Evolutionary conservation across 2,888 invertebrate genomes (phyloP), one percentile per base, ranked within the genome.

Genomic region (Melinaea marsaeus): DNA sequence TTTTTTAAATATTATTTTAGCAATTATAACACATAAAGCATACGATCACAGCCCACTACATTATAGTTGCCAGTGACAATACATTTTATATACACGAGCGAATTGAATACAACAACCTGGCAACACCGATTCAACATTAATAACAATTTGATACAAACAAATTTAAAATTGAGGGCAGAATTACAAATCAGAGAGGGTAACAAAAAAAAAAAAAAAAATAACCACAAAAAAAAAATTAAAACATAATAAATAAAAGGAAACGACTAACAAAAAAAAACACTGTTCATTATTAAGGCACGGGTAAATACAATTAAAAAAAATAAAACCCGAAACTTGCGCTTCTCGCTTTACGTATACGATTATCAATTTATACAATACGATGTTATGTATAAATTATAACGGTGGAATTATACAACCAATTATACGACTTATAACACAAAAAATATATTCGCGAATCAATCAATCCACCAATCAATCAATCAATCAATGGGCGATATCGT

Each of bases 241-340:
- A 76, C 71, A 74, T 71, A 78, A 77, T 75, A 79, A 77, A 76
- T 77, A 76, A 79, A 75, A 76, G 77, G 74, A 71, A 72, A 74
- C 61, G 65, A 71, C 71, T 76, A 77, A 76, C 74, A 76, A 76
- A 22, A 22, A 22, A 72, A 32, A 75, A 74, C 65, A 72, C 69
- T 74, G 74, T 74, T 75, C 72, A 74, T 67, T 22, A 22, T 22
- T 74, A 76, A 77, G 77, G 78, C 76, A 74, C 75, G 72, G 66
- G 75, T 79, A 75, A 22, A 45, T 65, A 70, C 68, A 65, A 58
- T 58, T 55, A 54, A 66, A 70, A 66, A 70, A 71, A 63, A 22
- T 22, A 22, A 32, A 63, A 66, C 60, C 58, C 62, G 60, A 59
- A 61, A 56, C 62, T 61, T 59, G 57, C 67, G 60, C 65, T 58